These are phyloP conservation scores for Gryon sp. DNA, from an alignment of 1,140 invertebrate species.

Conservation along the genomic window DNA sequence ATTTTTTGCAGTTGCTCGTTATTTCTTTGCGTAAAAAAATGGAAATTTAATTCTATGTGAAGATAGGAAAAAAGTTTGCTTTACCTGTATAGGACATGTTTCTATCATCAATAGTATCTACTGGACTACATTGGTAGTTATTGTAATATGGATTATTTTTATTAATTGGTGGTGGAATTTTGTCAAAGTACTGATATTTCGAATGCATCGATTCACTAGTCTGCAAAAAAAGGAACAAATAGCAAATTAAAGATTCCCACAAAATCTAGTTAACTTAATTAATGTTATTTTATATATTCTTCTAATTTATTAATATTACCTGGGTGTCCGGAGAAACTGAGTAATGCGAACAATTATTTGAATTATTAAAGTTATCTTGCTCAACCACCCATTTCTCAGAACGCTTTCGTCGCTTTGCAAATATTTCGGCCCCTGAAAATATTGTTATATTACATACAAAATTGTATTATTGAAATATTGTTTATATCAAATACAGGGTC, in stretches of 20 bases:
- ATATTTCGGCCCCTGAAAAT: constrained; percentile 88
- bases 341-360: constrained; percentile 46
- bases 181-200: constrained; percentile 16
- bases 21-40: too few relatives aligned
- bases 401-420: constrained; percentile 91
- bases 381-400: constrained; percentile 93
- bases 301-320: too few relatives aligned
- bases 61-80: too few relatives aligned
- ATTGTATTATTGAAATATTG: too few relatives aligned
- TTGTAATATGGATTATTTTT: constrained; percentile 73
- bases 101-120: constrained; percentile 66
- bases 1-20: too few relatives aligned
- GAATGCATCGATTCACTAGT: constrained; percentile 19
- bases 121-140: constrained; percentile 69
- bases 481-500: too few relatives aligned
- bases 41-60: too few relatives aligned
- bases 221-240: constrained; percentile 9
- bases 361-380: constrained; percentile 80
- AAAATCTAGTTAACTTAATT: too few relatives aligned
- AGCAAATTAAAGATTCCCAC: background rate
- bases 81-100: constrained; percentile 66
- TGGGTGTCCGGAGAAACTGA: background rate
- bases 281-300: too few relatives aligned
- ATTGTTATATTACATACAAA: background rate
- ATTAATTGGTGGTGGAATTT: constrained; percentile 7